These are phyloP conservation scores for Drosophila micromelanica DNA, from an alignment of 1,140 invertebrate species.

Conservation along the genomic window DNA sequence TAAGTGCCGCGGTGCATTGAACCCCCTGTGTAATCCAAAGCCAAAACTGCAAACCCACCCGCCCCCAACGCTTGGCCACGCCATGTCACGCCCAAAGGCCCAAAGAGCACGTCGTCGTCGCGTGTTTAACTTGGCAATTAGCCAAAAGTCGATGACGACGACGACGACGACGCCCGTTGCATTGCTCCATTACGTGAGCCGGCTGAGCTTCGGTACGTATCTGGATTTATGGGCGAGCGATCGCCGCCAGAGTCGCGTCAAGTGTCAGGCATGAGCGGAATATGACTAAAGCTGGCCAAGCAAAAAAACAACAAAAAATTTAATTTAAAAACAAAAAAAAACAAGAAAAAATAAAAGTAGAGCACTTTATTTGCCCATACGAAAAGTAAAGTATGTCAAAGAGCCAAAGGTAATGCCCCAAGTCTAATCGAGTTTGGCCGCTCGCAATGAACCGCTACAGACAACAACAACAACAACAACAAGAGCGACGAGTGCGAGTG, in stretches of 20 bases:
- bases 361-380: slow-evolving; percentile 36
- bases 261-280: slow-evolving; percentile 22
- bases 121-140: slow-evolving; percentile 71
- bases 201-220: slow-evolving; percentile 54
- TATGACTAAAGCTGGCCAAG: background rate
- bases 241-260: slow-evolving; percentile 33
- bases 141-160: slow-evolving; percentile 55
- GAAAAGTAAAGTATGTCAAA: slow-evolving; percentile 39
- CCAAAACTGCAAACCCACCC: background rate
- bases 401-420: slow-evolving; percentile 44
- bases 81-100: background rate
- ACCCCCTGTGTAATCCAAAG: slow-evolving; percentile 16
- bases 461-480: slow-evolving; percentile 7
- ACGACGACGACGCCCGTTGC: slow-evolving; percentile 9
- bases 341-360: slow-evolving; percentile 9
- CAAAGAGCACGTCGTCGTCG: slow-evolving; percentile 36
- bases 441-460: background rate
- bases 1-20: slow-evolving; percentile 67
- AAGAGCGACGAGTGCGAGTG: background rate
- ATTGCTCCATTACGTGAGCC: slow-evolving; percentile 45
- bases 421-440: slow-evolving; percentile 25
- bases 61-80: slow-evolving; percentile 32
- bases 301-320: slow-evolving; percentile 4
- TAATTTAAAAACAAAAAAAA: background rate
- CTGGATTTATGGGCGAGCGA: slow-evolving; percentile 53